Conservation (phyloP, 2,888 invertebrate genomes). For the Tanaodytes sp. region DNA sequence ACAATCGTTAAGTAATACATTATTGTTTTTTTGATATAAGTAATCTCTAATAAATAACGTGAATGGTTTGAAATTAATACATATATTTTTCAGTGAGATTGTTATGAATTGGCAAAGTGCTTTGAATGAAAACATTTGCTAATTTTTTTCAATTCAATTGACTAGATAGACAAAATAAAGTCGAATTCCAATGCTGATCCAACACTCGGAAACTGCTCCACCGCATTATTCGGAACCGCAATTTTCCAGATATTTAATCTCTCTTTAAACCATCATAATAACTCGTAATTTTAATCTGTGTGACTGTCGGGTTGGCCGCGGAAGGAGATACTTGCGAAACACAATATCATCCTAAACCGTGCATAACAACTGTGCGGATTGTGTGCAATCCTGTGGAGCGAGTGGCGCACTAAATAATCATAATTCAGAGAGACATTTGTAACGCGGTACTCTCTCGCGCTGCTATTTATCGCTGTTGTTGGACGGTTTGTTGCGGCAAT, state of each 20-base stretch:
- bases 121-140: no score
- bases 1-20: no score
- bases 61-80: no score
- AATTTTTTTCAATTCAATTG: no score
- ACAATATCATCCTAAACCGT: constrained; percentile 45
- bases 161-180: no score
- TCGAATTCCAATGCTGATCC: no score
- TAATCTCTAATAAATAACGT: no score
- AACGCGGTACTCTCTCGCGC: constrained; percentile 61
- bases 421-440: constrained; percentile 68
- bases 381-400: constrained; percentile 47
- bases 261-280: constrained; percentile 41
- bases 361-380: constrained; percentile 42
- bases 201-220: no score
- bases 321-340: constrained; percentile 40
- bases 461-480: constrained; percentile 72
- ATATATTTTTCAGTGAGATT: no score
- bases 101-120: no score
- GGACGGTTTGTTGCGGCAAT: constrained; percentile 72
- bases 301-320: constrained; percentile 13
- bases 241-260: constrained; percentile 47
- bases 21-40: no score
- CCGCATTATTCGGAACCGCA: constrained; percentile 1
- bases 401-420: constrained; percentile 62
- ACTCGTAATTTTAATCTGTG: constrained; percentile 49